Conservation (phyloP, 2,113 vertebrate species). For the Tautogolabrus adspersus region DNA sequence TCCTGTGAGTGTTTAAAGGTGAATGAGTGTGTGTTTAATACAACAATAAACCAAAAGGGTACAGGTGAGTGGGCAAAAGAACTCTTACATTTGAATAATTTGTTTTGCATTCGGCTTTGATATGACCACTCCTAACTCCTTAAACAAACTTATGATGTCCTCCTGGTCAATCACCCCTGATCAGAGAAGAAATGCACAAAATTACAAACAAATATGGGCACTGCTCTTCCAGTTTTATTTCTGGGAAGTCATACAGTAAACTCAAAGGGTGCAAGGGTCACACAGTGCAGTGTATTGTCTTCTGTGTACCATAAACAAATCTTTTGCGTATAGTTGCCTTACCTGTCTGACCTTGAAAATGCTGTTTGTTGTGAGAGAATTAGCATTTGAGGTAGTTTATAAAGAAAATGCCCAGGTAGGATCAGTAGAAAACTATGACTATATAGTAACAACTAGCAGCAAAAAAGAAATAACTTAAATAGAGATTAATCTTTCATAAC, state of each 20-base stretch:
- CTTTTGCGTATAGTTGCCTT: background rate
- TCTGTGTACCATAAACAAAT: constrained; percentile 45
- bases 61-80: constrained; percentile 51
- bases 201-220: constrained; percentile 57
- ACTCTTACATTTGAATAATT: constrained; percentile 85
- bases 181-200: constrained; percentile 76
- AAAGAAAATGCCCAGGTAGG: background rate
- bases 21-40: background rate
- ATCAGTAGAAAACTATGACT: too few species aligned
- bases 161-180: constrained; percentile 83
- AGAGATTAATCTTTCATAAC: background rate
- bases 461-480: too few species aligned
- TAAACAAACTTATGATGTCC: constrained; percentile 83
- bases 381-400: background rate
- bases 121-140: constrained; percentile 83
- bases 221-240: background rate
- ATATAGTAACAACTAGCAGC: too few species aligned
- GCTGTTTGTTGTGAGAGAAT: background rate
- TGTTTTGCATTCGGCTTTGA: constrained; percentile 82
- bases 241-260: constrained; percentile 6
- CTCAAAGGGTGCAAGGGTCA: constrained; percentile 20
- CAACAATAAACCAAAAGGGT: background rate
- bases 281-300: background rate
- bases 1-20: background rate
- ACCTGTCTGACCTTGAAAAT: constrained; percentile 37